Evolutionary conservation across 2,888 invertebrate species (phyloP), one percentile per base, ranked within the genome.

Genomic region (Chymomyza amoena): DNA sequence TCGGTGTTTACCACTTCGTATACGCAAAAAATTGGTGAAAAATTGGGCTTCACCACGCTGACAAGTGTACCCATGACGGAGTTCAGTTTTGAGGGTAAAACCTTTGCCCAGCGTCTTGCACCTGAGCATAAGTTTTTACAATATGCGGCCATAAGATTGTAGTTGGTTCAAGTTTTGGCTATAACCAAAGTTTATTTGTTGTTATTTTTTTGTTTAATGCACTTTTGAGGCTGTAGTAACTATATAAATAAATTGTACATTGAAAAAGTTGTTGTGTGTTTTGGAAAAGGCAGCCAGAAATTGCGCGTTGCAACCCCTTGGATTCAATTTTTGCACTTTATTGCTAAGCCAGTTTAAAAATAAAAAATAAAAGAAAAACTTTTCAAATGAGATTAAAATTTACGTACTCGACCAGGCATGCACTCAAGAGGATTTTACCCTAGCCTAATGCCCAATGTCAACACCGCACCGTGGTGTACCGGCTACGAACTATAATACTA

Each of bases 1-100:
- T 93, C 93, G 0, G 91, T 95, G 36, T 93, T 93, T 89, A 94
- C 95, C 0, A 93, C 93, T 0, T 88, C 87, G 65, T 92, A 92
- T 18, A 93, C 94, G 0, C 93, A 93, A 78, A 93, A 91, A 82
- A 93, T 95, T 65, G 93, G 93, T 0, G 90, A 91, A 32, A 92
- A 92, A 39, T 85, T 94, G 50, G 92, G 92, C 5, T 94, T 95
- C 77, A 90, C 91, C 6, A 92, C 92, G 0, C 91, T 94, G 61
- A 75, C 92, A 52, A 91, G 91, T 56, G 90, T 93, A 6, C 90
- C 92, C 0, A 93, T 92, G 75, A 91, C 92, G 0, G 93, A 94
- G 57, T 93, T 93, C 80, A 87, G 89, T 9, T 94, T 92, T 81
- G 89, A 93, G 52, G 95, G 94, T 0, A 93, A 93, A 85, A 92